Percentiles rank a stretch among this genome's conserved stretches.
Evolutionary conservation across 2,888 invertebrate species (phyloP).

Genomic region (Conistra vaccinii): DNA sequence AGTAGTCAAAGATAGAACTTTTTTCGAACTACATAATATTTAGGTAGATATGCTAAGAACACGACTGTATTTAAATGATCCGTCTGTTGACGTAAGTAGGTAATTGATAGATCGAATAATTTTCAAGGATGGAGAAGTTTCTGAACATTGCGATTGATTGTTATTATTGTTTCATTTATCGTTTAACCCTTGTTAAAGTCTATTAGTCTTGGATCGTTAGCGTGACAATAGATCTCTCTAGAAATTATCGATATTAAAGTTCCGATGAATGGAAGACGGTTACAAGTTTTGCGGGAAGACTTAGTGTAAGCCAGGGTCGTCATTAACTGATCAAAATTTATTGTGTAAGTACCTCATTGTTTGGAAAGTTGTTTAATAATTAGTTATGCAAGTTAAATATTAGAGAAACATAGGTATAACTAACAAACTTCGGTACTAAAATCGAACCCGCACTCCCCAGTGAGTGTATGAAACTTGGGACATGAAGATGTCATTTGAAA

Average conservation of each 20-base stretch:
- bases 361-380: not conserved
- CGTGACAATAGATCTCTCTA: slow-evolving; percentile 36
- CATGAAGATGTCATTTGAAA: not conserved
- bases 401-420: not conserved
- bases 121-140: slow-evolving; percentile 65
- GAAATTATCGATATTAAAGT: slow-evolving; percentile 45
- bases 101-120: slow-evolving; percentile 54
- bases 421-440: not conserved
- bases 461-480: no score
- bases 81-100: slow-evolving; percentile 26
- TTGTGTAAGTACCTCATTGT: slow-evolving; percentile 10
- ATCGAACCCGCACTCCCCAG: no score
- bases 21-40: slow-evolving; percentile 4
- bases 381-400: not conserved
- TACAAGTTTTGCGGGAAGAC: slow-evolving; percentile 19
- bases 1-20: not conserved
- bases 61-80: not conserved
- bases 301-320: not conserved
- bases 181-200: slow-evolving; percentile 69
- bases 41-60: not conserved
- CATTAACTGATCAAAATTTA: slow-evolving; percentile 14
- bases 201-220: slow-evolving; percentile 35
- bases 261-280: slow-evolving; percentile 7
- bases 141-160: slow-evolving; percentile 47
- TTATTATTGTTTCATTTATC: slow-evolving; percentile 56